Evolutionary conservation across 2,888 invertebrate species (phyloP), one percentile per base, ranked within the genome.

Genomic region (Ecdyonurus torrentis): DNA sequence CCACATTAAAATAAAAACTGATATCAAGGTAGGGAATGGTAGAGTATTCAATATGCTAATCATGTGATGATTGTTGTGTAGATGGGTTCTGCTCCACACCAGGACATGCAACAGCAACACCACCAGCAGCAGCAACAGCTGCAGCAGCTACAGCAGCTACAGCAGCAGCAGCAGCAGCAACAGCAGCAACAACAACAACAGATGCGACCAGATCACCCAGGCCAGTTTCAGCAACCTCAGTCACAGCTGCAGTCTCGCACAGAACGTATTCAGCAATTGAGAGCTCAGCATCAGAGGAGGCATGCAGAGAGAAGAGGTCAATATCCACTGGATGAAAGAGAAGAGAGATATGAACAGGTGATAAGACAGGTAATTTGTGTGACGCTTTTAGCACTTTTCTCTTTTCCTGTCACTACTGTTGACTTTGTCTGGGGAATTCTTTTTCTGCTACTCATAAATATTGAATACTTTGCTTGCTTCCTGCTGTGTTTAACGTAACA

Each of bases 291-390:
- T 67, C 82, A 83, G 69, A 77, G 80, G 53, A 73, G 79, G 58
- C 80, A 83, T 70, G 76, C 76, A 20, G 79, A 81, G 69, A 72
- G 83, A 60, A 79, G 81, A 63, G 80, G 81, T 1, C 79, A 79
- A 63, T 83, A 83, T 70, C 81, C 81, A 1, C 71, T 76, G 2
- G 81, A 82, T 55, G 81, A 81, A 58, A 71, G 76, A 63, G 79
- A 80, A 66, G 75, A 74, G 67, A 70, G 74, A 61, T 77, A 78
- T 66, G 78, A 79, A 65, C 73, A 75, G 66, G 73, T 74, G 65
- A 70, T 72, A 61, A 70, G 73, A 69, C 74, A 75, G 72, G 75
- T 75, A 67, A 37, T 37, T 15, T 37, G 15, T 37, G 37, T 37
- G 37, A 5, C 37, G 37, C 37, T 37, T 37, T n/a, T 15, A 37